These are phyloP conservation scores for Spisula subtruncata DNA, from an alignment of 2,888 invertebrate species.

Conservation along the genomic window DNA sequence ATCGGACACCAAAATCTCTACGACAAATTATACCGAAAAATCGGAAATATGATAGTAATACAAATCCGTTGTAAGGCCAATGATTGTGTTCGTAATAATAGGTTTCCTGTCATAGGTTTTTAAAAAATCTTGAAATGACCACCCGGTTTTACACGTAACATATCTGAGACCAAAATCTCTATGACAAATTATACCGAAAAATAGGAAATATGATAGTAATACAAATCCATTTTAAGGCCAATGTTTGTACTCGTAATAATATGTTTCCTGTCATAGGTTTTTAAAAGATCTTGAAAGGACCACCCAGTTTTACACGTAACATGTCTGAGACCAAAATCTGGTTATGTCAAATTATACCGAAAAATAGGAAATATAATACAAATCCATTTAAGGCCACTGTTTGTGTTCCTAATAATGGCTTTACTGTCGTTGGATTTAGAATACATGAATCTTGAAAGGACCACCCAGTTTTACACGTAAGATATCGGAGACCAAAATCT, in stretches of 20 bases:
- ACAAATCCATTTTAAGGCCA: constrained; percentile 5
- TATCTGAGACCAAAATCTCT: no score
- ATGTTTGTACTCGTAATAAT: background rate
- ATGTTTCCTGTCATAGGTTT: background rate
- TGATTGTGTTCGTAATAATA: background rate
- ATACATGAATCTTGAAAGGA: background rate
- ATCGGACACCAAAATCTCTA: background rate
- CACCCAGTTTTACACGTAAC: background rate
- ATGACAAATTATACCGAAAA: background rate
- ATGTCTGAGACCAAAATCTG: no score
- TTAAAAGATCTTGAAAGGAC: background rate
- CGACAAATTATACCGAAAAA: background rate
- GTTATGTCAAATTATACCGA: background rate
- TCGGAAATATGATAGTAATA: background rate
- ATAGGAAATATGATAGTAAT: background rate
- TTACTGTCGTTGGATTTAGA: background rate
- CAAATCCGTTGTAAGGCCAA: background rate
- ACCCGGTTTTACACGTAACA: no score
- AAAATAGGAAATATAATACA: background rate
- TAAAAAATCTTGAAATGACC: background rate
- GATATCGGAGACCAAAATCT: no score
- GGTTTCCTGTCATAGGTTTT: background rate
- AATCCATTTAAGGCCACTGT: background rate
- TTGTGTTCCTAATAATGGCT: background rate
- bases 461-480: background rate